Base-by-base conservation (phyloP, 2,797 vertebrate species). In the Danio kyathit region DNA sequence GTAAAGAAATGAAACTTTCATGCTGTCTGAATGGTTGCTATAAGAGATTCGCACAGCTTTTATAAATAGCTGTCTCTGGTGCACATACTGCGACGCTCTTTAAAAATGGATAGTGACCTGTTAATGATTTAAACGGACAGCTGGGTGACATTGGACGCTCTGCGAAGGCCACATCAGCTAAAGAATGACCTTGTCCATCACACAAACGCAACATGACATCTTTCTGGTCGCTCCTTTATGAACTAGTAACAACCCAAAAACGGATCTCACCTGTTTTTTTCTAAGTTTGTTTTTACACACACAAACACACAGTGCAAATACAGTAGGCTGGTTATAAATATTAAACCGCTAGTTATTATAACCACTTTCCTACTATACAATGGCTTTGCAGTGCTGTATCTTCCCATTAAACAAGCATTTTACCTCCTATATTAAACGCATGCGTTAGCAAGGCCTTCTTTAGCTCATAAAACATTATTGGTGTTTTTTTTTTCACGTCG, bases 81-180 rank as follows among this genome's bases (percentile, higher is more conserved):
- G 74, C 65, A 48, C 59, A 51, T 9, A 21, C 69, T 61, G 57
- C 44, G 49, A 6, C 41, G 59, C 73, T 63, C 44, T 38, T 93
- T 87, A 91, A 92, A 91, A 89, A 91, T 92, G 70, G 65, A 94
- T 90, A 85, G 87, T 84, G 71, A 84, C 65, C 59, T 51, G 74
- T 17, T 40, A 38, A 51, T 43, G 40, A 46, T 59, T 57, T 7
- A 71, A 19, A n/a, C 46, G 6, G 69, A 64, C 41, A 56, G 46
- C 43, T 63, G 29, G 41, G 54, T 56, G 48, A 64, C 64, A 41
- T 56, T 71, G 65, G 11, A 77, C 63, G 63, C 73, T 75, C 54
- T 9, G 1, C 2, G 51, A 52, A 61, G 64, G 38, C 80, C 9
- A 40, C 49, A 12, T 38, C 19, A 61, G 21, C 48, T 16, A 5